A percentile compares a stretch with the other conserved stretches of the same genome.
Evolutionary conservation across 2,113 vertebrate species (phyloP).

Genomic region (Penelope pileata): DNA sequence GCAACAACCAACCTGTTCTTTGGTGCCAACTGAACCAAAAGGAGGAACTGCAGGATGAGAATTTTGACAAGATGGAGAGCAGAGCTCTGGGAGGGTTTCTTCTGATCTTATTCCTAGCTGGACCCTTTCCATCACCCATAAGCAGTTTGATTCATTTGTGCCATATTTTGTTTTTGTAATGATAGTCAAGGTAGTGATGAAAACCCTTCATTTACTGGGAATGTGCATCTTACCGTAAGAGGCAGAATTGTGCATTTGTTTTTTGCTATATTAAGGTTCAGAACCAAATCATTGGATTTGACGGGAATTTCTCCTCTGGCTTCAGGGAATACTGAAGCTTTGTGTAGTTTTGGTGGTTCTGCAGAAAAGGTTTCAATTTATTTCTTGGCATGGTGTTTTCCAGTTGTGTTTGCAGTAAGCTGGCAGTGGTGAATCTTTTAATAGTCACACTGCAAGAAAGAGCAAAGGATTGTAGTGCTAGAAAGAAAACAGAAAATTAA

Average conservation of each 20-base stretch:
- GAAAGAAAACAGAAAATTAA: not conserved
- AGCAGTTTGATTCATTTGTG: not conserved
- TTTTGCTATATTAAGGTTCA: not conserved
- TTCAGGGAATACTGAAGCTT: not conserved
- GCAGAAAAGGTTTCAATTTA: not conserved
- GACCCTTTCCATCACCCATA: not conserved
- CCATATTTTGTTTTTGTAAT: not conserved
- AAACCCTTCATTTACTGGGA: not conserved
- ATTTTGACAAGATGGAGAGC: not conserved
- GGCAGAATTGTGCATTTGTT: not conserved
- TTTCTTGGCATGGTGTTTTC: not conserved
- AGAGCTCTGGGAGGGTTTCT: not conserved
- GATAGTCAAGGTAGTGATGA: not conserved
- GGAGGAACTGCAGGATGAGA: not conserved
- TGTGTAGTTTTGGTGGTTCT: not conserved
- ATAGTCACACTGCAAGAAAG: not conserved
- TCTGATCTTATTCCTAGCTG: not conserved
- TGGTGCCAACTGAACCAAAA: not conserved
- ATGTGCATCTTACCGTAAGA: not conserved
- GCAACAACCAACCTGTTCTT: not conserved
- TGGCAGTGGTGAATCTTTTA: not conserved
- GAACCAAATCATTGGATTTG: not conserved
- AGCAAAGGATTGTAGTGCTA: not conserved
- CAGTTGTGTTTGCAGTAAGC: not conserved
- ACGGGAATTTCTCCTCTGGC: not conserved